Evolutionary conservation across 2,888 invertebrate species (phyloP).

Genomic region (Luperina nickerlii): DNA sequence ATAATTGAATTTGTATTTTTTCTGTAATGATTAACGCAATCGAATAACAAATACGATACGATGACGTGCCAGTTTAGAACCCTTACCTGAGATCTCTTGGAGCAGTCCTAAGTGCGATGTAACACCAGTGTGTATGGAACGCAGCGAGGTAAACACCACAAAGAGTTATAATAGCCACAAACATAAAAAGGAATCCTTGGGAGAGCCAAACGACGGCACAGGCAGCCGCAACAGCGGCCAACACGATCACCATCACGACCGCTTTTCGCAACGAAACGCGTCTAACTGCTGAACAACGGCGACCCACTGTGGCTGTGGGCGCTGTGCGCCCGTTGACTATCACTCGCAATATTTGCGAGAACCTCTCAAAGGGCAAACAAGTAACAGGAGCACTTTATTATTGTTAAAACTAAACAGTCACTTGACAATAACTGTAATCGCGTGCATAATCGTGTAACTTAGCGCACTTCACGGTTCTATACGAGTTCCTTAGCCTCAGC

Average conservation of each 20-base stretch:
- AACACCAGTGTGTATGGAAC: slow-evolving; percentile 94
- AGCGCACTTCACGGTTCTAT: background rate
- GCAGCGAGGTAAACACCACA: slow-evolving; percentile 91
- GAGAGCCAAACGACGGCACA: slow-evolving; percentile 86
- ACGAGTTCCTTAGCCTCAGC: slow-evolving; percentile 9
- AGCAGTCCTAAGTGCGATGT: slow-evolving; percentile 93
- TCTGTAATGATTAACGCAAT: slow-evolving; percentile 13
- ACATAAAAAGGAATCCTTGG: slow-evolving; percentile 92
- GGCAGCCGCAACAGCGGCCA: slow-evolving; percentile 83
- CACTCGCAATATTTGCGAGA: slow-evolving; percentile 43
- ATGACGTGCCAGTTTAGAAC: slow-evolving; percentile 66
- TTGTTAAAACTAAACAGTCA: background rate
- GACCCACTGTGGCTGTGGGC: slow-evolving; percentile 67
- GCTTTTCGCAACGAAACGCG: slow-evolving; percentile 88
- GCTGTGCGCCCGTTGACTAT: slow-evolving; percentile 51
- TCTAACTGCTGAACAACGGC: slow-evolving; percentile 80
- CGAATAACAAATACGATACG: slow-evolving; percentile 48
- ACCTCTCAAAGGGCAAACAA: slow-evolving; percentile 24
- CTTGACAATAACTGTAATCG: slow-evolving; percentile 12
- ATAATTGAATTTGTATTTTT: slow-evolving; percentile 6
- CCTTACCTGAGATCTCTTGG: slow-evolving; percentile 94
- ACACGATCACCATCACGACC: slow-evolving; percentile 84
- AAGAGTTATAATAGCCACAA: slow-evolving; percentile 91
- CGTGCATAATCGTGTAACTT: background rate
- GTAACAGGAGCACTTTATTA: slow-evolving; percentile 20